Evolutionary conservation across 1,140 invertebrate genomes (phyloP).

Genomic region (Rhysida immarginata): DNA sequence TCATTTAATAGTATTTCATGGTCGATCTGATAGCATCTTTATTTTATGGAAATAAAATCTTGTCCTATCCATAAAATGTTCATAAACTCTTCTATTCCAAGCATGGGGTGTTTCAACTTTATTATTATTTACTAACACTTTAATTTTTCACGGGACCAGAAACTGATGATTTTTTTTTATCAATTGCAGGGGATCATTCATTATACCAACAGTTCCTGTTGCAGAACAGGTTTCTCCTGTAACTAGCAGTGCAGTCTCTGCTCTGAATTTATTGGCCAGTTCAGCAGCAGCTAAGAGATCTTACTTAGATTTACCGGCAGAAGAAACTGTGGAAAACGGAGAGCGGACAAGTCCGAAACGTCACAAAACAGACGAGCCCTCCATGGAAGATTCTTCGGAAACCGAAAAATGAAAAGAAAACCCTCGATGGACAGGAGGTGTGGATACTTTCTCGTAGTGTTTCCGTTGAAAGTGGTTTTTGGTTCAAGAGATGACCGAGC

Average conservation of each 20-base stretch:
- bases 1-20: too few relatives aligned
- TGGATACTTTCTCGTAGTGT: too few relatives aligned
- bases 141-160: too few relatives aligned
- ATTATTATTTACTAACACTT: not conserved
- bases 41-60: too few relatives aligned
- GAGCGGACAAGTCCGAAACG: not conserved
- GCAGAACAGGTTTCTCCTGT: slow-evolving; percentile 3
- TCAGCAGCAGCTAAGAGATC: slow-evolving; percentile 1
- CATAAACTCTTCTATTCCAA: too few relatives aligned
- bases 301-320: not conserved
- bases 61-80: too few relatives aligned
- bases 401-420: slow-evolving; percentile 4
- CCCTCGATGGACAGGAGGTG: too few relatives aligned
- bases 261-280: slow-evolving; percentile 7
- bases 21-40: too few relatives aligned
- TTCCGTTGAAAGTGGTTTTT: too few relatives aligned
- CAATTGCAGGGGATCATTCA: not conserved
- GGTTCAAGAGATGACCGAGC: too few relatives aligned
- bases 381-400: slow-evolving; percentile 3
- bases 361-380: not conserved
- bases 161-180: slow-evolving; percentile 3
- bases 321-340: not conserved
- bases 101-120: too few relatives aligned
- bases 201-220: not conserved
- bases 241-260: not conserved